phyloP scores from a whole-genome alignment of 2,888 invertebrate genomes.

The Archips xylosteana region DNA sequence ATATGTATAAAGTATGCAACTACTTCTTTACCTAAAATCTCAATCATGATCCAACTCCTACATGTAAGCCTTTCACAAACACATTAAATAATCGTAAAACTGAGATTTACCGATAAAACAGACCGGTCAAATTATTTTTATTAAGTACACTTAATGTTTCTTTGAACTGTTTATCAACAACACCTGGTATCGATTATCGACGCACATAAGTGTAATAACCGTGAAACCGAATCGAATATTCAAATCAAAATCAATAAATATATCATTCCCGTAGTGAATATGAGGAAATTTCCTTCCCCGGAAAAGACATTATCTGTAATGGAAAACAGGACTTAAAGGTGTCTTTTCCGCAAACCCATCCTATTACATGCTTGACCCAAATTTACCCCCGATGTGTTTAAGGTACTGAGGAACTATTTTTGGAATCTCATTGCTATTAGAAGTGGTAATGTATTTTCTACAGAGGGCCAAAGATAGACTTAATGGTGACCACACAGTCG shows the following conservation, averaged over 20 bases:
- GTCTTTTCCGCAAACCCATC: not conserved
- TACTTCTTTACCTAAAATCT: not conserved
- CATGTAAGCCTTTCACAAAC: not conserved
- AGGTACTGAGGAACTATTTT: constrained; percentile 15
- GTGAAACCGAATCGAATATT: constrained; percentile 3
- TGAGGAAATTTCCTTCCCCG: constrained; percentile 4
- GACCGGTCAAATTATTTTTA: not conserved
- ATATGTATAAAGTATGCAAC: no score
- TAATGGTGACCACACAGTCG: not conserved
- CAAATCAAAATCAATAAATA: constrained; percentile 7
- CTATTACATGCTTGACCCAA: constrained; percentile 19
- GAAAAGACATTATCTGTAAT: constrained; percentile 9
- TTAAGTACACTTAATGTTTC: not conserved
- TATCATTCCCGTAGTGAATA: constrained; percentile 1
- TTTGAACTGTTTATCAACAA: constrained; percentile 3
- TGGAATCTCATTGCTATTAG: not conserved
- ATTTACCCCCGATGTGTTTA: constrained; percentile 12
- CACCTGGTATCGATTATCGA: constrained; percentile 1
- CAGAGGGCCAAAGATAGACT: not conserved
- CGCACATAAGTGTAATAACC: not conserved
- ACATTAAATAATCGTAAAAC: not conserved
- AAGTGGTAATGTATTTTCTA: not conserved
- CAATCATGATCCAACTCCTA: not conserved
- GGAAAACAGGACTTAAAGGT: constrained; percentile 21
- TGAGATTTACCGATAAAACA: not conserved